phyloP scores from a whole-genome alignment of 2,113 vertebrate species.

The Eidolon helvum region DNA sequence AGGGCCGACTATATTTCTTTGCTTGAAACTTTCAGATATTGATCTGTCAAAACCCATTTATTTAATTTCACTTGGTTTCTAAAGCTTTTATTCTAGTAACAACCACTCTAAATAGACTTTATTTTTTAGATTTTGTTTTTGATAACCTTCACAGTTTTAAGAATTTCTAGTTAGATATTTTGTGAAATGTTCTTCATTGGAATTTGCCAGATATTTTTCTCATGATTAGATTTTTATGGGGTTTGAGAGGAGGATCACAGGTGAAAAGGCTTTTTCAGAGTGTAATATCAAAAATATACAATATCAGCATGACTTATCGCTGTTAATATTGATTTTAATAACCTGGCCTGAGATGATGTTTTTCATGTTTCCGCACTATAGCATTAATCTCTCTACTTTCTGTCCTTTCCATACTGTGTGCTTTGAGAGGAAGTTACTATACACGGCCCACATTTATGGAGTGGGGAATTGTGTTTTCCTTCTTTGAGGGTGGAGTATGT shows the following conservation, averaged over 20 bases:
- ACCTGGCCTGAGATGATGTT: neutral
- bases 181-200: neutral
- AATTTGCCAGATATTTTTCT: neutral
- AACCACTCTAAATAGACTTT: neutral
- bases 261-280: neutral
- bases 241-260: neutral
- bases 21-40: neutral
- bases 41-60: neutral
- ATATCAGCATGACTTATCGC: neutral
- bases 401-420: neutral
- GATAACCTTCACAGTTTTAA: neutral
- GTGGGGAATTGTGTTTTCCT: neutral
- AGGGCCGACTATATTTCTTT: neutral
- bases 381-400: neutral
- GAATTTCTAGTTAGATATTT: constrained; percentile 1
- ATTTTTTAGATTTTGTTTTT: neutral
- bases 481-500: neutral
- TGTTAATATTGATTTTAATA: neutral
- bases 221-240: neutral
- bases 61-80: neutral
- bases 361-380: neutral
- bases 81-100: neutral
- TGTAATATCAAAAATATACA: neutral
- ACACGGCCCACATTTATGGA: neutral
- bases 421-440: neutral